Conservation (phyloP, 2,113 vertebrate genomes). For the Montifringilla adamsi region DNA sequence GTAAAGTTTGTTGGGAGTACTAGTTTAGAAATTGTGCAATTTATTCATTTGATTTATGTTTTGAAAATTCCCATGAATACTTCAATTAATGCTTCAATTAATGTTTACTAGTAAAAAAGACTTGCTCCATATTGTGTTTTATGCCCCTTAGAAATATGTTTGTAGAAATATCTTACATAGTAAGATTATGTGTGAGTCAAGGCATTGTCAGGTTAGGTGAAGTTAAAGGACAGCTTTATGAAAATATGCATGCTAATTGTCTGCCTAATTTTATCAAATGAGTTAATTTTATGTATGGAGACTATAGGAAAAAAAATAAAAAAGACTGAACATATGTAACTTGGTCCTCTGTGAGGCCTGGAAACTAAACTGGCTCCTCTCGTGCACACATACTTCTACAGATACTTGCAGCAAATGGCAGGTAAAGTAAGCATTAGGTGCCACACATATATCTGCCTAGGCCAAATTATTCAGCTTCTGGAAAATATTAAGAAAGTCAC, state of each 20-base stretch:
- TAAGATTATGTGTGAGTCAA: neutral
- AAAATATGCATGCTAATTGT: neutral
- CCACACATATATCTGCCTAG: neutral
- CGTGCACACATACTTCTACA: neutral
- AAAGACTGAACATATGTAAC: neutral
- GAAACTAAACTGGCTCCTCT: neutral
- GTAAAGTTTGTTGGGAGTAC: slow-evolving; percentile 3
- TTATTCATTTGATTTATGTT: slow-evolving; percentile 34
- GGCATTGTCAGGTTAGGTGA: neutral
- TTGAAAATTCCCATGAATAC: neutral
- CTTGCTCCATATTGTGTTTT: neutral
- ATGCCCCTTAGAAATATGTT: neutral
- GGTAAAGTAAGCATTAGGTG: neutral
- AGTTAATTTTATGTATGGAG: neutral
- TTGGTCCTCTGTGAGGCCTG: neutral
- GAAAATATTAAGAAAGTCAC: neutral
- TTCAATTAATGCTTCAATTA: slow-evolving; percentile 34
- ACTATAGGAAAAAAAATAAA: neutral
- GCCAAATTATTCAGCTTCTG: neutral
- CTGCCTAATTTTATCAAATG: neutral
- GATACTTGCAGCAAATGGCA: neutral
- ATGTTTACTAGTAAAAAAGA: slow-evolving; percentile 12
- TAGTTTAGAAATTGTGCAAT: slow-evolving; percentile 12
- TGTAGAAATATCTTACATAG: neutral
- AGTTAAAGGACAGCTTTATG: neutral